A percentile compares a stretch with the other conserved stretches of the same genome.
Conservation (phyloP, 1,140 invertebrate species). For the Cotesia typhae region DNA sequence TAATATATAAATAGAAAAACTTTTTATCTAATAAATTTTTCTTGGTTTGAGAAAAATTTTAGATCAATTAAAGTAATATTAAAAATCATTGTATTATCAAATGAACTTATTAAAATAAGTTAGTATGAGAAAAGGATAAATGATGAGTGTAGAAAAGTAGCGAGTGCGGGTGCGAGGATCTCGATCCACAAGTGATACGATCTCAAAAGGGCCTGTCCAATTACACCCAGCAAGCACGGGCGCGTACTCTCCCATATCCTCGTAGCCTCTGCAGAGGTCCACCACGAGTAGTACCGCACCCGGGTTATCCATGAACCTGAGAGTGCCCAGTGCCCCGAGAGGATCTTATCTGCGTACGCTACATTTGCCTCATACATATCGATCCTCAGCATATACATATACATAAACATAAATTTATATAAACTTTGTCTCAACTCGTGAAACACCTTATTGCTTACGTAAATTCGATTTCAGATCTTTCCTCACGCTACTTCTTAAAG, state of each 20-base stretch:
- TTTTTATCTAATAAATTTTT: neutral
- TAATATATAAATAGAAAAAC: neutral
- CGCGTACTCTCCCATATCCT: constrained; percentile 4
- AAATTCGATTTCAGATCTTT: constrained; percentile 49
- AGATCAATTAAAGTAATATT: no score
- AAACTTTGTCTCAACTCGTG: constrained; percentile 17
- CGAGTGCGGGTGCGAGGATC: constrained; percentile 49
- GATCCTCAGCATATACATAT: constrained; percentile 5
- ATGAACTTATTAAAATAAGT: constrained; percentile 35
- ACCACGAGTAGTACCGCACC: constrained; percentile 23
- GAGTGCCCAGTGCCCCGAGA: constrained; percentile 17
- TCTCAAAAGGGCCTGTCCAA: constrained; percentile 49
- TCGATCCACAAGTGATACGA: constrained; percentile 51
- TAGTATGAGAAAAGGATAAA: neutral
- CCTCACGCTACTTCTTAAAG: constrained; percentile 30
- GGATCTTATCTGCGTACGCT: constrained; percentile 55
- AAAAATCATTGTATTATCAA: neutral
- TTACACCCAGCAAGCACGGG: constrained; percentile 47
- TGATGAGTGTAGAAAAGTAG: neutral
- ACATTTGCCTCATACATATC: constrained; percentile 41
- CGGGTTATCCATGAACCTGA: constrained; percentile 23
- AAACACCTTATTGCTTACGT: constrained; percentile 37
- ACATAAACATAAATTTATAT: constrained; percentile 11
- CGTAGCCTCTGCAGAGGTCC: neutral
- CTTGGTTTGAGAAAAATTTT: no score